phyloP scores from a whole-genome alignment of 2,888 invertebrate genomes.

The Lasioglossum leucozonium region DNA sequence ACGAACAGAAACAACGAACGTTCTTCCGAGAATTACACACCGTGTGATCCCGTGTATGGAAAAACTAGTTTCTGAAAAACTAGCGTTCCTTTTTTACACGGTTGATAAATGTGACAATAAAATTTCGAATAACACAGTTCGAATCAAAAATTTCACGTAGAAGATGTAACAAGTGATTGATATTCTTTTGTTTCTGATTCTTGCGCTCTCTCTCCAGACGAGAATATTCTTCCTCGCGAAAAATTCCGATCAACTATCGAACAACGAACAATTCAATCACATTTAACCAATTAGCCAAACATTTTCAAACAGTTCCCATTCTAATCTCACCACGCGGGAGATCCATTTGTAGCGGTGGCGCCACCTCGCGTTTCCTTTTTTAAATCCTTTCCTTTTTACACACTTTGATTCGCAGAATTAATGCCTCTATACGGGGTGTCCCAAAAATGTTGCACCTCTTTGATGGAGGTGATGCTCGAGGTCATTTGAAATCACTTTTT shows the following conservation, averaged over 20 bases:
- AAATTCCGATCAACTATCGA: neutral
- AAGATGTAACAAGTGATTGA: neutral
- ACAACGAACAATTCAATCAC: neutral
- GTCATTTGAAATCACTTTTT: no score
- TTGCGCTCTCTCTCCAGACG: neutral
- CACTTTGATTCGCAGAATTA: neutral
- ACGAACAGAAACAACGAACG: constrained; percentile 1
- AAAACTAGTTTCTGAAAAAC: neutral
- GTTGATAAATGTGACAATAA: neutral
- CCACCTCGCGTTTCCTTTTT: constrained; percentile 30
- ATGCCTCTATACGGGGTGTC: neutral
- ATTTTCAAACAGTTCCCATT: constrained; percentile 32
- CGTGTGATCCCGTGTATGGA: no score
- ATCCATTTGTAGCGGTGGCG: constrained; percentile 6
- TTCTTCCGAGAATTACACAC: neutral
- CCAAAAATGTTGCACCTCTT: no score
- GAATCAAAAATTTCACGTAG: neutral
- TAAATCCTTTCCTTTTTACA: neutral
- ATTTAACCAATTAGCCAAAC: neutral
- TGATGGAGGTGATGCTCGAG: no score
- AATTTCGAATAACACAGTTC: neutral
- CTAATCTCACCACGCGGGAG: constrained; percentile 46
- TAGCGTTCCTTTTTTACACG: neutral
- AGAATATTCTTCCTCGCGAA: neutral
- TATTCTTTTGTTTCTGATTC: neutral